Percentiles rank a stretch among this genome's conserved stretches.
These are phyloP conservation scores for Clusia tigrina DNA, from an alignment of 2,888 invertebrate genomes.

Conservation along the genomic window DNA sequence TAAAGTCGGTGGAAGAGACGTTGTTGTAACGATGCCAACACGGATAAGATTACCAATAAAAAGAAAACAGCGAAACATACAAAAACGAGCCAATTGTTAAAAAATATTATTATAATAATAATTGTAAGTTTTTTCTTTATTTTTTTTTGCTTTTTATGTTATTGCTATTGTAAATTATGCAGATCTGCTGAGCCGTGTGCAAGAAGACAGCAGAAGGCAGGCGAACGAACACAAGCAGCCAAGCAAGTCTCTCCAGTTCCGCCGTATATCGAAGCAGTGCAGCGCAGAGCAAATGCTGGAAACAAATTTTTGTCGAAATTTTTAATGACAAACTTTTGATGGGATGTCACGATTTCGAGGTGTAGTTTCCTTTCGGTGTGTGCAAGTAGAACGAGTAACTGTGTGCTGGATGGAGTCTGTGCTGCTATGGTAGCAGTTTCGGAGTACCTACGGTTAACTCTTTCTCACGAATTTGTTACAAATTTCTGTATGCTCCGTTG, in stretches of 20 bases:
- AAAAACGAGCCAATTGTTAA: conserved; percentile 34
- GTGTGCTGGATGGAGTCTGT: conserved; percentile 13
- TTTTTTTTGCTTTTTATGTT: conserved; percentile 21
- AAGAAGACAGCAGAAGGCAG: not conserved
- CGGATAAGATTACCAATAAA: conserved; percentile 45
- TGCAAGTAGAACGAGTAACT: conserved; percentile 21
- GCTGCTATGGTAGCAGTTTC: not conserved
- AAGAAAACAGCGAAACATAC: conserved; percentile 14
- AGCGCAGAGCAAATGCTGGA: too few species aligned
- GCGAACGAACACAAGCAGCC: conserved; percentile 29
- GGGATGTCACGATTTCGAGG: conserved; percentile 62
- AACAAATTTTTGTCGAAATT: conserved; percentile 63
- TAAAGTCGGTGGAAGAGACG: conserved; percentile 41
- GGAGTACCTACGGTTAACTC: conserved; percentile 22
- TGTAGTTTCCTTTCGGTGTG: conserved; percentile 40
- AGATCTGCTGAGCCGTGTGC: conserved; percentile 27
- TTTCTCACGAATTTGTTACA: conserved; percentile 60
- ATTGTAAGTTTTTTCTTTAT: conserved; percentile 43
- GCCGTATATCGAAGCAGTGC: conserved; percentile 33
- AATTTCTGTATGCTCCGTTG: conserved; percentile 33
- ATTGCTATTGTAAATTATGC: conserved; percentile 20
- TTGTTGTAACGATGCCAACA: conserved; percentile 41
- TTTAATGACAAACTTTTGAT: conserved; percentile 64
- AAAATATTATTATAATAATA: conserved; percentile 47
- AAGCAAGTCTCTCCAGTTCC: conserved; percentile 21